A percentile compares a stretch with the other conserved stretches of the same genome.
Conservation (phyloP, 2,888 invertebrate species). For the Patella depressa region DNA sequence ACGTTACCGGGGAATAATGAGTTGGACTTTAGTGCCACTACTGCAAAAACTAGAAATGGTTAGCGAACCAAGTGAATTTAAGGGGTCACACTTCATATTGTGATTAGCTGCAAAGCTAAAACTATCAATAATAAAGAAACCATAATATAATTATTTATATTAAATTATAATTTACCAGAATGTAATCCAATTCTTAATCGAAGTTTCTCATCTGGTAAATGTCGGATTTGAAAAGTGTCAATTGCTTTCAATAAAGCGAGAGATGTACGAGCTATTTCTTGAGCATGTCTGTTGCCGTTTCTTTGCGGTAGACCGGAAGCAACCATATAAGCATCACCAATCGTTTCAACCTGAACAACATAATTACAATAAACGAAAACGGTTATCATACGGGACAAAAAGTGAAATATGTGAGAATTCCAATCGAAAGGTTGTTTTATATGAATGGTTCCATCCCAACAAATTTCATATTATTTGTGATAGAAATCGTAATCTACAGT, state of each 20-base stretch:
- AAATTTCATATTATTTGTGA: too few species aligned
- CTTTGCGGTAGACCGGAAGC: constrained; percentile 48
- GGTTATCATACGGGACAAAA: neutral
- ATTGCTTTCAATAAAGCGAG: constrained; percentile 36
- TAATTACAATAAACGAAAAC: neutral
- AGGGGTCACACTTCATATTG: too few species aligned
- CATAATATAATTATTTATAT: neutral
- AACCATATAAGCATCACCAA: constrained; percentile 55
- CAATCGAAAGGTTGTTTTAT: too few species aligned
- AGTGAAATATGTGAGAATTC: too few species aligned
- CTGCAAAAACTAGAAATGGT: too few species aligned
- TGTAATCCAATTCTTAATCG: constrained; percentile 45
- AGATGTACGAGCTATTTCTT: constrained; percentile 41
- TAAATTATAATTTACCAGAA: constrained; percentile 35
- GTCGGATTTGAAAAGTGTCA: constrained; percentile 37
- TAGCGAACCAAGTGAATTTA: too few species aligned
- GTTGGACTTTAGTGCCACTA: too few species aligned
- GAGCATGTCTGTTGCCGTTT: constrained; percentile 45
- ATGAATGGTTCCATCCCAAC: too few species aligned
- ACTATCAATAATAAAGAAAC: neutral
- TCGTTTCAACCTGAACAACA: constrained; percentile 47
- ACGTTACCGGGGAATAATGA: too few species aligned
- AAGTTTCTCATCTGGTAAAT: constrained; percentile 37
- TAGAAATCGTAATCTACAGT: too few species aligned
- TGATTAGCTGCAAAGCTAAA: too few species aligned